Evolutionary conservation across 2,888 invertebrate genomes (phyloP).

Genomic region (Acanthosepion pharaonis): DNA sequence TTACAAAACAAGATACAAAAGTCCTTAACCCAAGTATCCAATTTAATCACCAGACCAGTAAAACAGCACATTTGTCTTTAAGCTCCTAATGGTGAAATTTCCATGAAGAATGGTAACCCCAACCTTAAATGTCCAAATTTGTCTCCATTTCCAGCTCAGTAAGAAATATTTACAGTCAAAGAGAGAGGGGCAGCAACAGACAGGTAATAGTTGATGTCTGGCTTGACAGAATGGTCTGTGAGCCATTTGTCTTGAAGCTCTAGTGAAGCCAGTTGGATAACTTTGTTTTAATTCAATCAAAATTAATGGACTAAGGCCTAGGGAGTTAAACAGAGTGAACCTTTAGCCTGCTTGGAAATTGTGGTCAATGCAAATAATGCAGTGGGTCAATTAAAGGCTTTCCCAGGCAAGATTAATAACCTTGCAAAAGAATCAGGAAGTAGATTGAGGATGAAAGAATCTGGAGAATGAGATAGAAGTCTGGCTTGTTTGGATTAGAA

Average conservation of each 20-base stretch:
- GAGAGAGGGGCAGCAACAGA: background rate
- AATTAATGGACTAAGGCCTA: background rate
- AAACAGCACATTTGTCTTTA: background rate
- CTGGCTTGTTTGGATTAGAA: background rate
- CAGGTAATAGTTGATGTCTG: background rate
- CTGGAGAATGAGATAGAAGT: too few relatives aligned
- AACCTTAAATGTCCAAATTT: background rate
- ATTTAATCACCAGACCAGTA: background rate
- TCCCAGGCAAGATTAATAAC: background rate
- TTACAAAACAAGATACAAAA: background rate
- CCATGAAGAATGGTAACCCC: background rate
- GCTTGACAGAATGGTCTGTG: background rate
- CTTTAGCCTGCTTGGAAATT: background rate
- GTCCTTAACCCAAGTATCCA: background rate
- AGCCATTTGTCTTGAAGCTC: background rate
- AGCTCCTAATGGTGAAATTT: background rate
- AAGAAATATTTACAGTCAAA: background rate
- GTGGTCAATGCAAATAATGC: background rate
- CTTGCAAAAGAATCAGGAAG: background rate
- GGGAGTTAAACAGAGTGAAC: background rate
- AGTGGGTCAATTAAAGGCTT: background rate
- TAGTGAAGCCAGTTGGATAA: background rate
- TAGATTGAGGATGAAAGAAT: background rate
- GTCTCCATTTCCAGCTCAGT: background rate
- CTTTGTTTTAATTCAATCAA: background rate